Conservation (phyloP, 2,888 invertebrate species). For the Prenolepis imparis region DNA sequence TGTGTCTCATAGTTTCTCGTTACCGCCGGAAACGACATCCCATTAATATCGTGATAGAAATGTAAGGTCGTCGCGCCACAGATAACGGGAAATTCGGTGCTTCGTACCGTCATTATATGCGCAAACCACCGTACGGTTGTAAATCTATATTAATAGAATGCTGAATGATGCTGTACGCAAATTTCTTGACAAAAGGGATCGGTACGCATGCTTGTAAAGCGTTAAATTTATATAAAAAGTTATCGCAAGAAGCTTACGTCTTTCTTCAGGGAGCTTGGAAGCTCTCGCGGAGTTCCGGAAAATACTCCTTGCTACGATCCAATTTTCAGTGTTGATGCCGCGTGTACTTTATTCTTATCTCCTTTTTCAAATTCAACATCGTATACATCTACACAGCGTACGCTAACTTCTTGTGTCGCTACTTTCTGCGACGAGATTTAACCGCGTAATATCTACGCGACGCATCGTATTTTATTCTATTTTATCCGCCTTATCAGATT, state of each 20-base stretch:
- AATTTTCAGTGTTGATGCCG: not conserved
- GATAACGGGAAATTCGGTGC: slow-evolving; percentile 42
- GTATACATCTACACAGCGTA: not conserved
- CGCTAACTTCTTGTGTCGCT: slow-evolving; percentile 8
- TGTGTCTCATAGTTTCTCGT: slow-evolving; percentile 62
- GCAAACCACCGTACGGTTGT: not conserved
- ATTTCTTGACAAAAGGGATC: slow-evolving; percentile 1
- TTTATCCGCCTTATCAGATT: slow-evolving; percentile 37
- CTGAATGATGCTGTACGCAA: not conserved
- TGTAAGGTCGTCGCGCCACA: slow-evolving; percentile 19
- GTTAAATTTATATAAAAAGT: slow-evolving; percentile 12
- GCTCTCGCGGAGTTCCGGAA: not conserved
- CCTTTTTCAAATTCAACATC: not conserved
- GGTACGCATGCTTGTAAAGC: not conserved
- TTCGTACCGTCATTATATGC: slow-evolving; percentile 1
- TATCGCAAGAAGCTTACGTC: not conserved
- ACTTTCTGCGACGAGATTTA: not conserved
- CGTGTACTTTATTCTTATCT: slow-evolving; percentile 20
- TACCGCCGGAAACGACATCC: slow-evolving; percentile 68
- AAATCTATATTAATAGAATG: slow-evolving; percentile 52
- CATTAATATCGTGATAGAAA: slow-evolving; percentile 71
- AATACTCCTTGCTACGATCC: not conserved
- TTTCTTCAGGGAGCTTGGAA: not conserved
- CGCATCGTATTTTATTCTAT: slow-evolving; percentile 36
- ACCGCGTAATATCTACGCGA: slow-evolving; percentile 31